Evolutionary conservation across 2,113 vertebrate genomes (phyloP), one percentile per base, ranked within the genome.

Genomic region (Grallaria varia): DNA sequence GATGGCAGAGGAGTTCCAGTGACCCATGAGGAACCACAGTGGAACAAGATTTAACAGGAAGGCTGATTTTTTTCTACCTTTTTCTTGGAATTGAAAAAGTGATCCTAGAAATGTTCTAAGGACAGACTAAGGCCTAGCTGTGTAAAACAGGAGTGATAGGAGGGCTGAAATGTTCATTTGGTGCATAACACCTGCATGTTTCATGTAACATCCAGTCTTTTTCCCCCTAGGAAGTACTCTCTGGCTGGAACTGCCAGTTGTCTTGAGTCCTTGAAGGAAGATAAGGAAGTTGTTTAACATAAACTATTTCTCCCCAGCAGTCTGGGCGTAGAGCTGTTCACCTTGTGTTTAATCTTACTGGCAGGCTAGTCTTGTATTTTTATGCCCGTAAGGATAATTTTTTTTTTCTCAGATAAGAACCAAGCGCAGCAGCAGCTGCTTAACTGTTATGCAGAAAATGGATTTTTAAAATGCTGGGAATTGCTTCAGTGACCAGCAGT

Each of bases 61-160:
- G 67, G 31, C 39, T 72, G 55, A 39, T 81, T 74, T 58, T 76
- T 58, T 76, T 55, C 1, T 1, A 30, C 35, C 40, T 84, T 47
- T 6, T 50, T 74, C 56, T 72, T 59, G 25, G 50, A 49, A 52
- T 3, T 18, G 22, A 62, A 37, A 58, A 68, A 78, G 31, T 14
- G 6, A 31, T 52, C 24, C 33, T 28, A 30, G 44, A 47, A 87
- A 14, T 4, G 9, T 39, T 59, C 22, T 42, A 39, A 64, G 84
- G 60, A 42, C n/a, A 67, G 60, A 42, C 24, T 31, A 14, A 55
- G 45, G 18, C 56, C 47, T 37, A 31, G 23, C 73, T 40, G 33
- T 0, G 1, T 27, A n/a, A 28, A 77, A n/a, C 50, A 37, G 1
- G 1, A 44, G 60, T 2, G 56, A 23, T 4, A 67, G 14, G 33